Base-by-base conservation (phyloP, 2,113 vertebrate species). In the Chaetorhynchus papuensis region DNA sequence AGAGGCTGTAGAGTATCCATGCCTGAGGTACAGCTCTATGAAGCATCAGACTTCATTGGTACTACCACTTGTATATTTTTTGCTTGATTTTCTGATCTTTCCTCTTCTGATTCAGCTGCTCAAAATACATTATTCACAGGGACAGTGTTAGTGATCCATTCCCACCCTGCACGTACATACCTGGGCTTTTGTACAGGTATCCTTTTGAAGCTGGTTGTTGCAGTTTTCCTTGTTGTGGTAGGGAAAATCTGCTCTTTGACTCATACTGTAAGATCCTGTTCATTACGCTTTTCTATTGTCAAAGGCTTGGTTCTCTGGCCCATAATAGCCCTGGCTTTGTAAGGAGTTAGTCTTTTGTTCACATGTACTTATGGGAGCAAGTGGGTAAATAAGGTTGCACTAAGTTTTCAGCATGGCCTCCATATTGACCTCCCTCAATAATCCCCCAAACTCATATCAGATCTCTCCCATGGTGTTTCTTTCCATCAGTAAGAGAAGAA, bases 91-190 rank as follows among this genome's bases (percentile, higher is more conserved):
- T 93, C 64, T 35, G 16, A 39, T 30, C 3, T 83, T 83, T 87
- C 17, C 42, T 78, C 41, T 72, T 61, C 30, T 71, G 6, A 2
- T 68, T 91, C 44, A 71, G 21, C 28, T 71, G 2, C 17, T 87
- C 31, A 52, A 82, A 85, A 44, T 37, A 16, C 0, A 0, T 84
- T 84, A 26, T 71, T 64, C 37, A 70, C 23, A 21, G 15, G 21
- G 20, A 31, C 5, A 65, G 23, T 28, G 24, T 63, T 35, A 59
- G 39, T 78, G 89, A 56, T 59, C 50, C 23, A 35, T 45, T 12
- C 19, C 27, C 24, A 60, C 4, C 6, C 56, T 82, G 30, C 20
- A 53, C 0, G 0, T 45, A 53, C 0, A 0, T 45, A 9, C 17
- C 19, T 37, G 28, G 27, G 24, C 21, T 87, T 75, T 75, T 68